phyloP scores from a whole-genome alignment of 2,113 vertebrate species.

The Salminus brasiliensis region DNA sequence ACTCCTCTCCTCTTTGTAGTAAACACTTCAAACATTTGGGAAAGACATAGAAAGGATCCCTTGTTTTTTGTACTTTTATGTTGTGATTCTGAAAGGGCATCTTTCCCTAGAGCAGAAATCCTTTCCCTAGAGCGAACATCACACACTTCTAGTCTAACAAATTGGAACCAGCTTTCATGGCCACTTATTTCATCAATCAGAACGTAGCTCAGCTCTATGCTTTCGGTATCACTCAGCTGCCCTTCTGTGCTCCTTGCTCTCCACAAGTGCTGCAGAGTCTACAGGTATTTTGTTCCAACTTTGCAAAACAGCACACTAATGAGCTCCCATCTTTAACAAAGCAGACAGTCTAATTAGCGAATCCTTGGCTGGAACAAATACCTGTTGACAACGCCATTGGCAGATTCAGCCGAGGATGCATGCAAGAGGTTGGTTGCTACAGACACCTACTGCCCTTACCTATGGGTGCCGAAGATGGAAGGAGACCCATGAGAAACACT shows the following conservation, averaged over 20 bases:
- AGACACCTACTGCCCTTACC: constrained; percentile 26
- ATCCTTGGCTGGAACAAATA: not conserved
- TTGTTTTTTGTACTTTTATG: not conserved
- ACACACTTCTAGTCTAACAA: not conserved
- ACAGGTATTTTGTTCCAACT: not conserved
- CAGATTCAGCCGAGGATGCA: not conserved
- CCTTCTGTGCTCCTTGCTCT: not conserved
- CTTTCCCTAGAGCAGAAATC: constrained; percentile 4
- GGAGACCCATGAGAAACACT: not conserved
- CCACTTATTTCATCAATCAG: not conserved
- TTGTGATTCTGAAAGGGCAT: constrained; percentile 15
- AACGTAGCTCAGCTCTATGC: not conserved
- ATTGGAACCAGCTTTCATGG: not conserved
- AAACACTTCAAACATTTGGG: constrained; percentile 41
- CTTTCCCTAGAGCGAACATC: not conserved
- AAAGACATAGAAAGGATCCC: constrained; percentile 2
- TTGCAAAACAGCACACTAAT: not conserved
- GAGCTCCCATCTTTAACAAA: constrained; percentile 1
- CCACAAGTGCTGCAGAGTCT: not conserved
- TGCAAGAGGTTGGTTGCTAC: constrained; percentile 31
- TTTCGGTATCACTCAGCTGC: not conserved
- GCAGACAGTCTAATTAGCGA: not conserved
- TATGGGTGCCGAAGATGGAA: not conserved
- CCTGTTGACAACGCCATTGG: not conserved
- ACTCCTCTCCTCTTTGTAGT: constrained; percentile 47